Base-by-base conservation (phyloP, 2,113 vertebrate genomes). In the Rhinolophus ferrumequinum region DNA sequence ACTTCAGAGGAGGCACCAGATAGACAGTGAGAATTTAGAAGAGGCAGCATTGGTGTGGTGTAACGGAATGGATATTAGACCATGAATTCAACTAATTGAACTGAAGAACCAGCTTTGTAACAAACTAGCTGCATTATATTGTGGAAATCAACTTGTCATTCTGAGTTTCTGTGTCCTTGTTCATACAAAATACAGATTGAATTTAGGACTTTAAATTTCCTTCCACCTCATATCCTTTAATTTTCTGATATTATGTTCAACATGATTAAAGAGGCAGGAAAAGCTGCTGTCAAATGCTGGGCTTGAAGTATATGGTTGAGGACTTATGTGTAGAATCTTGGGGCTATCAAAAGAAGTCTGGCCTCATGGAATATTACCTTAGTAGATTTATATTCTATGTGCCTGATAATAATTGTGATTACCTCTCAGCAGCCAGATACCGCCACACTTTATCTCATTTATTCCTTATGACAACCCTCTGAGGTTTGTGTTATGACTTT, bases 151-250 rank as follows among this genome's bases (percentile, higher is more conserved):
- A 15, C 26, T 87, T 62, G 33, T 73, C 21, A 79, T 30, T 58
- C 62, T 28, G 50, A 26, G 41, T 30, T 82, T 73, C 54, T 52
- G 54, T 38, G 24, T 58, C 70, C 69, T 94, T 87, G 33, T 69
- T 94, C 28, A 35, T 33, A 67, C 56, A 88, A 95, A 96, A 50
- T 24, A 41, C n/a, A 77, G 16, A 86, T 5, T 72, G 30, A 85
- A 50, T 52, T 96, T 52, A 95, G 50, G 28, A 62, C 19, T 93
- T 92, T 41, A 38, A 19, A 76, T 88, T 93, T 70, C 47, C 47
- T 77, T 73, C 81, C 38, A 67, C 35, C 16, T 60, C 11, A 5
- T 47, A 41, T 44, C 81, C 87, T 93, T 93, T 60, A 41, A 33
- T 81, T 93, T 95, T 85, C n/a, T 56, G 41, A 75, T 67, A 35